phyloP scores from a whole-genome alignment of 2,113 vertebrate genomes.

The Symphodus melops region DNA sequence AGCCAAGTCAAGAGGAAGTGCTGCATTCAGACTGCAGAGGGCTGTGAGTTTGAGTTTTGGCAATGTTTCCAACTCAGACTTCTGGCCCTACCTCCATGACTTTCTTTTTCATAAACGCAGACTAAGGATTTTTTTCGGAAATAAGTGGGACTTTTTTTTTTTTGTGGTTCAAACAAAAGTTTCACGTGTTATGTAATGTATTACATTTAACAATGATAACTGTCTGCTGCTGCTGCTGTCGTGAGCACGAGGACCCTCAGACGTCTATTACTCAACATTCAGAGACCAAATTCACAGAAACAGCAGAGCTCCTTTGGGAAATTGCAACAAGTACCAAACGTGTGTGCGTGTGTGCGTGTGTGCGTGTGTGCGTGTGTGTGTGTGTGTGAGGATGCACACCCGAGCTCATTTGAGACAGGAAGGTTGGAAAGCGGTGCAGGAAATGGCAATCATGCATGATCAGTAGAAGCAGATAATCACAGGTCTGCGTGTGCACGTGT shows the following conservation, averaged over 20 bases:
- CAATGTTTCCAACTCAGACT: slow-evolving; percentile 2
- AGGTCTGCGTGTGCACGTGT: not conserved
- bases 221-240: not conserved
- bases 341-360: not conserved
- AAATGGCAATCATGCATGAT: slow-evolving; percentile 62
- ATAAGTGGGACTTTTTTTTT: not conserved
- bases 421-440: slow-evolving; percentile 54
- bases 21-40: not conserved
- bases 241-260: slow-evolving; percentile 1
- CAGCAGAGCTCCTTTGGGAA: slow-evolving; percentile 10
- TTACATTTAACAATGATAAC: not conserved
- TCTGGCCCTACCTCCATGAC: slow-evolving; percentile 2
- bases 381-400: slow-evolving; percentile 7
- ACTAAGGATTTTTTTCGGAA: slow-evolving; percentile 17
- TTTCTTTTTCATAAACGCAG: slow-evolving; percentile 17
- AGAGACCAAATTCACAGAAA: slow-evolving; percentile 18
- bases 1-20: slow-evolving; percentile 19
- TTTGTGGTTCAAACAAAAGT: slow-evolving; percentile 15
- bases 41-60: not conserved
- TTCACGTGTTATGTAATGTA: slow-evolving; percentile 7
- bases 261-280: not conserved
- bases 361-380: not conserved
- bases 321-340: slow-evolving; percentile 15
- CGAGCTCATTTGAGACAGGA: slow-evolving; percentile 49
- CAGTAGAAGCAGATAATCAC: slow-evolving; percentile 40